A percentile compares a stretch with the other conserved stretches of the same genome.
Conservation (phyloP, 2,113 vertebrate genomes). For the Zapornia atra region DNA sequence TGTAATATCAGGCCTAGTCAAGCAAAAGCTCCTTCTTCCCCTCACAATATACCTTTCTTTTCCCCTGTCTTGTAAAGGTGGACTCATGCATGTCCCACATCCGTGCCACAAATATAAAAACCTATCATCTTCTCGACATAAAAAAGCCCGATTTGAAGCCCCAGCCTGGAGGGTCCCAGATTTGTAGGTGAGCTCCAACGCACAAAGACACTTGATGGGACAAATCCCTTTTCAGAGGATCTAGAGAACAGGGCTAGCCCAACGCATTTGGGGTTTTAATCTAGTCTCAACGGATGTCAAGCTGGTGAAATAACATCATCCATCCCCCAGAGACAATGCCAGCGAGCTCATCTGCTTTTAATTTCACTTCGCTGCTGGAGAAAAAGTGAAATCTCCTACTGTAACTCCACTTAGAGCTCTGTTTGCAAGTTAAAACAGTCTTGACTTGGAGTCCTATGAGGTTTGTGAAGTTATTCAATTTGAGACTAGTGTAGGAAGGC, state of each 20-base stretch:
- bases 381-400: conserved; percentile 57
- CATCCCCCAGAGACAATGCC: conserved; percentile 29
- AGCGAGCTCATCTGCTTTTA: conserved; percentile 34
- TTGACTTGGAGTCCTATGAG: neutral
- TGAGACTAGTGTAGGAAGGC: neutral
- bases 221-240: neutral
- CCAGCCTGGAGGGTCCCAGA: neutral
- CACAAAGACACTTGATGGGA: neutral
- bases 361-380: conserved; percentile 12
- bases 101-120: neutral
- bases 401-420: neutral
- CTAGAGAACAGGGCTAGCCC: neutral
- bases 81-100: neutral
- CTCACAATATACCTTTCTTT: neutral
- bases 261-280: conserved; percentile 9
- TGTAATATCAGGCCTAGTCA: neutral
- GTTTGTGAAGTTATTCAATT: neutral
- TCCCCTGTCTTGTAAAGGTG: neutral
- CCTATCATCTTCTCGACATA: neutral
- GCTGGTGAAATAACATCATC: conserved; percentile 55
- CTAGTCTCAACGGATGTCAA: conserved; percentile 43
- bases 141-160: neutral
- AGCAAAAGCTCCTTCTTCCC: neutral
- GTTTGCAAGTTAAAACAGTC: neutral
- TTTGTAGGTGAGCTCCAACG: neutral